Evolutionary conservation across 2,113 vertebrate species (phyloP), one percentile per base, ranked within the genome.

Genomic region (Xerus inauris): DNA sequence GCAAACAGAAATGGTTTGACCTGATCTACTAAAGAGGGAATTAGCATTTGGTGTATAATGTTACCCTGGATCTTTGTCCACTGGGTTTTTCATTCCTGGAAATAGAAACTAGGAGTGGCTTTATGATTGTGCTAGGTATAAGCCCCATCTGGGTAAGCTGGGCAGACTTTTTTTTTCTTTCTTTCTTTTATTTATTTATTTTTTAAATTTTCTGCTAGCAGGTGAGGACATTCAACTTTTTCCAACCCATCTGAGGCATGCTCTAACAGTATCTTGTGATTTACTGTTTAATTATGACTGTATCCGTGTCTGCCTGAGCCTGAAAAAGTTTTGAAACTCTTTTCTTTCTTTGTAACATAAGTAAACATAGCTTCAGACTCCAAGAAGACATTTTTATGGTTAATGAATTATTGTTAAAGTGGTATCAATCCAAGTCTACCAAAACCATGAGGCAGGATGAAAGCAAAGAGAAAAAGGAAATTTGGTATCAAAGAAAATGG

Each of bases 251-350:
- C 16, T 32, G 40, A 94, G 81, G 76, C 93, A 28, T 83, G 89
- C 80, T 94, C 73, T 62, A 81, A 95, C 71, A 84, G 75, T 65
- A 38, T 72, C 82, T 51, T 77, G 35, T 82, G 91, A 96, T 95
- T 95, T 97, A 89, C 51, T 91, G 72, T 67, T 87, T 96, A 93
- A 95, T 95, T 93, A 87, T 42, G 81, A 77, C 72, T 19, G 3
- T 75, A 19, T 26, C 72, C 42, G 5, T 5, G 42, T 89, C 75
- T 94, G 91, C 83, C 96, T 69, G 93, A 80, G 93, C 96, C 69
- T 96, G 89, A 49, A 65, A 54, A 84, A 12, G 12, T 30, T 16
- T 4, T 45, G 75, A n/a, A 73, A 77, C 40, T 19, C 57, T 94
- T 77, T 80, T 79, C 76, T 86, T 81, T 90, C 86, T 82, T 6